Percentiles rank a stretch among this genome's conserved stretches.
phyloP scores from a whole-genome alignment of 2,797 vertebrate genomes.

The Anolis apletophallus region DNA sequence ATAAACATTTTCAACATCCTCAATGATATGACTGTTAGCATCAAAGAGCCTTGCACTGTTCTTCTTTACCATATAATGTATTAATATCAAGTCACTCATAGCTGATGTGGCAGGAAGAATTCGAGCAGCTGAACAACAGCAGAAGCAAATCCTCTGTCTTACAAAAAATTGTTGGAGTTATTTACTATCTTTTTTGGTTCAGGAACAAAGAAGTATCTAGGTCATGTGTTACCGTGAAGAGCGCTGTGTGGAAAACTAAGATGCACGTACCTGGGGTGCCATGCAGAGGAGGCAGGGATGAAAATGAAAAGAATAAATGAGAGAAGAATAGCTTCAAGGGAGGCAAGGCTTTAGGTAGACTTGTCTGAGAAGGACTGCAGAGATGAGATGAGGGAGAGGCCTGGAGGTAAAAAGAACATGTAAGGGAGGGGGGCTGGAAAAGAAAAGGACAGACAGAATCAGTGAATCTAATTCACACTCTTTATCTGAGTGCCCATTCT shows the following conservation, averaged over 20 bases:
- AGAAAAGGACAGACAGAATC: constrained; percentile 2
- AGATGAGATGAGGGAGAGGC: not conserved
- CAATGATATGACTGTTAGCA: not conserved
- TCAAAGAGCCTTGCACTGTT: not conserved
- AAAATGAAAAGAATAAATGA: constrained; percentile 61
- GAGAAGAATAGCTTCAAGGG: constrained; percentile 59
- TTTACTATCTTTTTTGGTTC: constrained; percentile 55
- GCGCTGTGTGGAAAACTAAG: constrained; percentile 30
- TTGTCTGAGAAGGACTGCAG: constrained; percentile 38
- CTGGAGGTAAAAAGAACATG: constrained; percentile 22
- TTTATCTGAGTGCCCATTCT: constrained; percentile 19
- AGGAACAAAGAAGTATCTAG: constrained; percentile 59
- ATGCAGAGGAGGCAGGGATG: not conserved
- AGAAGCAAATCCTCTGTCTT: constrained; percentile 39
- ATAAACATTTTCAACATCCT: not conserved
- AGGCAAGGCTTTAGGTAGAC: constrained; percentile 47
- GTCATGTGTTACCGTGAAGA: constrained; percentile 62
- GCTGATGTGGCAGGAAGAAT: constrained; percentile 8
- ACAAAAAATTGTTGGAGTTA: constrained; percentile 14
- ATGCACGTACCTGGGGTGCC: not conserved
- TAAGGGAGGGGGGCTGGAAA: too few species aligned
- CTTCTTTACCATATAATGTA: not conserved
- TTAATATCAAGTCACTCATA: constrained; percentile 17
- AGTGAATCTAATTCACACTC: constrained; percentile 64
- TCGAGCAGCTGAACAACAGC: constrained; percentile 41